Evolutionary conservation across 2,113 vertebrate species (phyloP).

Genomic region (Eubucco bourcierii): DNA sequence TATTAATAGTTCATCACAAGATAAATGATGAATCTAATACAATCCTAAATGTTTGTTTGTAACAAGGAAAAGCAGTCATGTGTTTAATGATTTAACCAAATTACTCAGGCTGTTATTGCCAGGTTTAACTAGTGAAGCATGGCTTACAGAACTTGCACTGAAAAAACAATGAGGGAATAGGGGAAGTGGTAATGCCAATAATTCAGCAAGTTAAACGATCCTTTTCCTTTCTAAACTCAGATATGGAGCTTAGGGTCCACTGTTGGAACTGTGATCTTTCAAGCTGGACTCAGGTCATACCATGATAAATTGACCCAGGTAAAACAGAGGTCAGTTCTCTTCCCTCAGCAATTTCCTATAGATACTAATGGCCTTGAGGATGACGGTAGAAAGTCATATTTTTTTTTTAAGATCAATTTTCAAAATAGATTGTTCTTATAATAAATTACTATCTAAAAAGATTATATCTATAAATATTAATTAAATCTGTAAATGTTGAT

Average conservation of each 20-base stretch:
- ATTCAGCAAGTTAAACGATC: background rate
- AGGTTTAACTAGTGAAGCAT: constrained; percentile 15
- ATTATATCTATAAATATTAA: background rate
- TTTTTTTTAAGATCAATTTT: background rate
- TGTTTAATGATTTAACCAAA: constrained; percentile 22
- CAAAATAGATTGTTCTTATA: background rate
- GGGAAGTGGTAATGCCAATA: background rate
- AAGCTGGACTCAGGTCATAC: background rate
- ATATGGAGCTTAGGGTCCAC: background rate
- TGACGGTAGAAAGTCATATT: background rate
- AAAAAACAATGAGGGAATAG: background rate
- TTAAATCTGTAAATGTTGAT: background rate
- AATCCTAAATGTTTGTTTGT: constrained; percentile 37
- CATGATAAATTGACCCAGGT: background rate
- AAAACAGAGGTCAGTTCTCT: background rate
- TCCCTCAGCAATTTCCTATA: background rate
- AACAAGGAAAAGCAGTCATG: constrained; percentile 33
- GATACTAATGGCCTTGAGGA: background rate
- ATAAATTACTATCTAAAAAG: background rate
- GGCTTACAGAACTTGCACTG: background rate
- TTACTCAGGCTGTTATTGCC: background rate
- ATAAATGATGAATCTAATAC: constrained; percentile 54
- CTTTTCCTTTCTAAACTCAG: constrained; percentile 13
- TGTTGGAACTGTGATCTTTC: background rate
- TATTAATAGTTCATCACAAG: constrained; percentile 62